Evolutionary conservation across 2,113 vertebrate species (phyloP), one percentile per base, ranked within the genome.

Genomic region (Pseudorectes ferrugineus): DNA sequence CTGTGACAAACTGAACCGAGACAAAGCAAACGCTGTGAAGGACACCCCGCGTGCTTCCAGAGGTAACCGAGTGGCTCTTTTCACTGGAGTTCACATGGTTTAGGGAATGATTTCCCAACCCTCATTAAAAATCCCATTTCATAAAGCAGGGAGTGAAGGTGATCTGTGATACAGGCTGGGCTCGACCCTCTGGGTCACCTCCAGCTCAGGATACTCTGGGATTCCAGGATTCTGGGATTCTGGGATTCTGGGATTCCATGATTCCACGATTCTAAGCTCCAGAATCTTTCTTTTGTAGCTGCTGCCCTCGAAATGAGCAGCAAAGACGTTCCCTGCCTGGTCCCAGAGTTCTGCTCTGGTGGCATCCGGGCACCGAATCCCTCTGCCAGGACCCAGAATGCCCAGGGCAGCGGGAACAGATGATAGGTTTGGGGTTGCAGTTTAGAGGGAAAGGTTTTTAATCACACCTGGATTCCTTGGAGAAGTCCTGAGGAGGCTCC

Each of bases 61-160:
- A 49, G 57, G 72, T 4, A 31, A 28, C 3, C 13, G 6, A 21
- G 11, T 1, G 11, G 36, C 40, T 59, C 54, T 20, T 48, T 18
- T 28, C 6, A 2, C 25, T 8, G 26, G 3, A 10, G 24, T 18
- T 51, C 51, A 22, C 66, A 1, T 1, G n/a, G 25, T 14, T 82
- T 25, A 35, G 73, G 45, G 57, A 10, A 13, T 16, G 7, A 14
- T 62, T 81, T 58, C 19, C 31, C 51, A 55, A 6, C 7, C 8
- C 26, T 38, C 8, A 5, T 11, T 11, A 6, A 59, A 79, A 9
- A 20, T 8, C 12, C 1, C 7, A 1, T 17, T 23, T 33, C n/a
- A 3, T 0, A 2, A 18, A 3, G 6, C 0, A 0, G 1, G 49
- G n/a, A 25, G 15, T 4, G 73, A 35, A 24, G 42, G 61, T 14